Evolutionary conservation across 2,797 vertebrate species (phyloP), one percentile per base, ranked within the genome.

Genomic region (Enteromius treurensis): DNA sequence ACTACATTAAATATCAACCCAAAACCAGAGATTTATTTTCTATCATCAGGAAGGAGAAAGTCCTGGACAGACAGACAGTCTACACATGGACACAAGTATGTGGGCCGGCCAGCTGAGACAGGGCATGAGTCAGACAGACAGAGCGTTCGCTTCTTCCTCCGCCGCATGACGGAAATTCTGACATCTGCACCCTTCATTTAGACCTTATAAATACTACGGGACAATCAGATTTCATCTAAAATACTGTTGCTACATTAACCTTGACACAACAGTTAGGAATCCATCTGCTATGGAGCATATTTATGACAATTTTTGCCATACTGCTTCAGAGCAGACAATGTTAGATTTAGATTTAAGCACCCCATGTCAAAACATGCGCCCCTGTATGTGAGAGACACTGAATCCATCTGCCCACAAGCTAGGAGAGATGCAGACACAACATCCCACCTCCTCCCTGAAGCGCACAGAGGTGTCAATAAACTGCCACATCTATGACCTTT

Each of bases 61-160:
- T 81, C 21, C 81, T 29, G 62, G 19, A 77, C 51, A 77, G 64
- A 60, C 65, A 69, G 60, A 75, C 45, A 32, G 49, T 62, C 79
- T 73, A 29, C 80, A 81, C 10, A 68, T 75, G 15, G 47, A 82
- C 64, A 55, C 47, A 69, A n/a, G 76, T 60, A 77, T 67, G 85
- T 21, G 29, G 47, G 55, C 85, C 53, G 68, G 58, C 17, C 83
- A 83, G 80, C 67, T 62, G 47, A 60, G 77, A 83, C 79, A 17
- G 34, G 60, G 40, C 40, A 29, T 84, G 81, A 87, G 58, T 81
- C 78, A 79, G 62, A 34, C 49, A 73, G n/a, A 65, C 11, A 62
- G 10, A 21, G 64, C n/a, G 10, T 17, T 68, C 80, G 67, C 11
- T 76, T 23, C 45, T 65, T 42, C 17, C 10, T 74, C 55, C 1